Base-by-base conservation (phyloP, 2,888 invertebrate genomes). In the Cosmorhoe ocellata region DNA sequence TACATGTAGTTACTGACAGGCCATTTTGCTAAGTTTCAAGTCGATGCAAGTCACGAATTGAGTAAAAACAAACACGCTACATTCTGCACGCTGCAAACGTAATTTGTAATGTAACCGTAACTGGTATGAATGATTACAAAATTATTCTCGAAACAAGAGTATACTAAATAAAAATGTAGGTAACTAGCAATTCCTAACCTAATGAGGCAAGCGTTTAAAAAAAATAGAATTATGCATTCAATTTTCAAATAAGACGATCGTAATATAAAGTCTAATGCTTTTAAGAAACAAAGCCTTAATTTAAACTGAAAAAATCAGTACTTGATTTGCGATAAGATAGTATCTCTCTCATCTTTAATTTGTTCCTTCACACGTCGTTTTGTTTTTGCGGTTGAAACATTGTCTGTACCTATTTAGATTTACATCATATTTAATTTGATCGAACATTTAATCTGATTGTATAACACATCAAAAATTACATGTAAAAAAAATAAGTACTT, bases 261-360 rank as follows among this genome's bases (percentile, higher is more conserved):
- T 11, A 4, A 31, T 31, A 3, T 31, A 5, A 6, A 4, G 18
- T 7, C 2, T n/a, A 10, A 10, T 8, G 26, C 12, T 26, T 27
- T 26, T 37, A n/a, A 1, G n/a, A 13, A 42, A n/a, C 8, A 6
- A 37, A 5, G 13, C 3, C 1, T 31, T 7, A 24, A 24, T 32
- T 46, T 44, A n/a, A 31, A 14, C 32, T 49, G 7, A 44, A 37
- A 18, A 26, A 11, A 38, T 37, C 24, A 33, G 5, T 24, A 33
- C 33, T 42, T 22, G 36, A 22, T 39, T 40, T 8, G 7, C 24
- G 46, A 46, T 58, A 38, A 33, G 42, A 52, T 52, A 12, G 31
- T 59, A 61, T 61, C 55, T 41, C 55, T 41, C n/a, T 10, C 12
- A 43, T 59, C 51, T 59, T 50, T 57, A 54, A 57, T 59, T 59